Evolutionary conservation across 2,797 vertebrate genomes (phyloP).

Genomic region (Acropternis orthonyx): DNA sequence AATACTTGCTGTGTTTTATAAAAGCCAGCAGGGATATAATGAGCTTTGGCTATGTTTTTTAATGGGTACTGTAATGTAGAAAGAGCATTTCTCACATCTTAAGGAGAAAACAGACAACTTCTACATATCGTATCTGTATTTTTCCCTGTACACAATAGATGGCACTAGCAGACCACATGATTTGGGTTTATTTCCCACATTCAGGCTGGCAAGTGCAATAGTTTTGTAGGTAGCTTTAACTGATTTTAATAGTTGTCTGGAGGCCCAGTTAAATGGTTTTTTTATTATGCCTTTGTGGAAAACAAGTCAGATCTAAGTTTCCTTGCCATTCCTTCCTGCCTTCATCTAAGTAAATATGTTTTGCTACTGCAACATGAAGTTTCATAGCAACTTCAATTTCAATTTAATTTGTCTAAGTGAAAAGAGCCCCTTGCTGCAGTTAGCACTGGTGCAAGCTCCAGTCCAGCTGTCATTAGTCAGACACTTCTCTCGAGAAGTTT

Average conservation of each 20-base stretch:
- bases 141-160: slow-evolving; percentile 51
- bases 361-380: background rate
- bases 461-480: background rate
- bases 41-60: background rate
- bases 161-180: slow-evolving; percentile 54
- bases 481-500: background rate
- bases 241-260: slow-evolving; percentile 45
- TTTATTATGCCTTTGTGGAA: slow-evolving; percentile 5
- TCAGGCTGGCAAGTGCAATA: background rate
- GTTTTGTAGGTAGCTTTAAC: background rate
- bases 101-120: background rate
- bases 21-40: background rate
- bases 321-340: background rate
- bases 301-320: background rate
- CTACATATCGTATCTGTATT: background rate
- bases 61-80: background rate
- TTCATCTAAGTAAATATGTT: background rate
- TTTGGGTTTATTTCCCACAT: background rate
- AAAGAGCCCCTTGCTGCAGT: background rate
- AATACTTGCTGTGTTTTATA: background rate
- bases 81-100: background rate
- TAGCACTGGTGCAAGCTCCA: background rate
- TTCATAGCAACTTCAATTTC: background rate
- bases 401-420: background rate
- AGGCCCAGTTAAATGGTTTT: background rate